A percentile compares a stretch with the other conserved stretches of the same genome.
Evolutionary conservation across 2,888 invertebrate species (phyloP).

Genomic region (Aleiodes testaceus): DNA sequence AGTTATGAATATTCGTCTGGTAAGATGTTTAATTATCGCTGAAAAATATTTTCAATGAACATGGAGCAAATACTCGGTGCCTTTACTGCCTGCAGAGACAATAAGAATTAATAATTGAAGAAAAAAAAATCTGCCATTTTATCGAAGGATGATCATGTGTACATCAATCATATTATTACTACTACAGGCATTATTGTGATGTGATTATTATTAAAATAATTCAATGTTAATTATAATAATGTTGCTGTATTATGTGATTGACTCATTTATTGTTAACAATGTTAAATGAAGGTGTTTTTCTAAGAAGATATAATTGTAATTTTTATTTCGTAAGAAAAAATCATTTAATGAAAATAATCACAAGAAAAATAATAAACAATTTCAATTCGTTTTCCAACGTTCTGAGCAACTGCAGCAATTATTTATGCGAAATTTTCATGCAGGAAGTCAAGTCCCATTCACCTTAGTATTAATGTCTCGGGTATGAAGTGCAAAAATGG

Average conservation of each 20-base stretch:
- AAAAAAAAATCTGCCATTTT: background rate
- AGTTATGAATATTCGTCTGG: background rate
- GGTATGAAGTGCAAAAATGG: background rate
- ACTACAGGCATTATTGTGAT: background rate
- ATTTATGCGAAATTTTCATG: background rate
- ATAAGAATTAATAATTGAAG: background rate
- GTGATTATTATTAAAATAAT: background rate
- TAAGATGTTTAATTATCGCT: background rate
- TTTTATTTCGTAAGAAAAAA: too few relatives aligned
- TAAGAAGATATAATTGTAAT: too few relatives aligned
- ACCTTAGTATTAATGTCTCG: background rate
- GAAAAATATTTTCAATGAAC: background rate
- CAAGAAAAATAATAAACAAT: too few relatives aligned
- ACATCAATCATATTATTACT: background rate
- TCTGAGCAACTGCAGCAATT: too few relatives aligned
- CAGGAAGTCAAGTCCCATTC: slow-evolving; percentile 3
- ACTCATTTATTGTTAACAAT: background rate
- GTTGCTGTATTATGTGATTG: background rate
- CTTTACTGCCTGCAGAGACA: slow-evolving; percentile 1
- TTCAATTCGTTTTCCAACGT: too few relatives aligned
- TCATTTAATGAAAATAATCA: too few relatives aligned
- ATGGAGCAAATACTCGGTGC: background rate
- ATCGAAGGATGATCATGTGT: background rate
- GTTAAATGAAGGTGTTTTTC: too few relatives aligned
- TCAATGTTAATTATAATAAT: slow-evolving; percentile 11